Percentiles rank a stretch among this genome's conserved stretches.
These are phyloP conservation scores for Trematocara stigmaticum DNA, from an alignment of 2,113 vertebrate genomes.

Conservation along the genomic window DNA sequence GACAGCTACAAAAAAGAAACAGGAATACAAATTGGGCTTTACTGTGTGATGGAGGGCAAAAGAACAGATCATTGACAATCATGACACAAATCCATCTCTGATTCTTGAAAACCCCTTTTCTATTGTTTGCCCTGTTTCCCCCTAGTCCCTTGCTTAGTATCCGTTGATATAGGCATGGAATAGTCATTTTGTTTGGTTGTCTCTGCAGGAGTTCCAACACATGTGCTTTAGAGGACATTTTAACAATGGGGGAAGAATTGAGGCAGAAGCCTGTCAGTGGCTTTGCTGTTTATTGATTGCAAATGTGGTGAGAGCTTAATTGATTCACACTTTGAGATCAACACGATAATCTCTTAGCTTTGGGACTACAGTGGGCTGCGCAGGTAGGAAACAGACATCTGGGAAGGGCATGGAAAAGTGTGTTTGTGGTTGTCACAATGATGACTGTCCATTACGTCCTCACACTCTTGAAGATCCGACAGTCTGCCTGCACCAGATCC, in stretches of 20 bases:
- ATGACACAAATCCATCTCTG: conserved; percentile 62
- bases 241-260: conserved; percentile 48
- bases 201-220: conserved; percentile 30
- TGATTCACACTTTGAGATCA: conserved; percentile 74
- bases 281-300: conserved; percentile 73
- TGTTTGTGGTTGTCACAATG: not conserved
- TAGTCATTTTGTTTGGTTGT: conserved; percentile 43
- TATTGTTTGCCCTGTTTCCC: conserved; percentile 34
- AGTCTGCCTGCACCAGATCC: not conserved
- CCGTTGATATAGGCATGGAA: conserved; percentile 47
- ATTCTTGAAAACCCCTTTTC: conserved; percentile 48
- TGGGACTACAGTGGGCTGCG: conserved; percentile 34
- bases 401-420: not conserved
- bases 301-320: conserved; percentile 71
- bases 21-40: conserved; percentile 56
- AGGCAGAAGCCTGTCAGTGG: conserved; percentile 43
- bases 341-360: conserved; percentile 62
- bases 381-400: conserved; percentile 7
- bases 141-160: conserved; percentile 11
- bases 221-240: conserved; percentile 51
- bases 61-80: conserved; percentile 66
- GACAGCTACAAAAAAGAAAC: conserved; percentile 63
- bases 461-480: not conserved
- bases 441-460: not conserved
- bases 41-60: conserved; percentile 49